Base-by-base conservation (phyloP, 2,797 vertebrate genomes). In the Thamnophis elegans region DNA sequence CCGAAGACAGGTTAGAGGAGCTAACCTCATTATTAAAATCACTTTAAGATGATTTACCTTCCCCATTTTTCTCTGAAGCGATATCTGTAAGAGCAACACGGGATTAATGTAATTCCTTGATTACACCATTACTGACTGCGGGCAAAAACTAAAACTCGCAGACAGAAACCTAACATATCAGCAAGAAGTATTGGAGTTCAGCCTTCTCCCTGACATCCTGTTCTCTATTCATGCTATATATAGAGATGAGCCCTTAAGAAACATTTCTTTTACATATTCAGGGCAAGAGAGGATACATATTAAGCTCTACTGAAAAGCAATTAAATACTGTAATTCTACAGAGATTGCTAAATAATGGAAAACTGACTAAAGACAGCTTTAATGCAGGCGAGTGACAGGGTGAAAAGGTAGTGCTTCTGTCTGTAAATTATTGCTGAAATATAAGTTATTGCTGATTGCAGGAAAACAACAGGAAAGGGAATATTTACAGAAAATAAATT, bases 391-490 rank as follows among this genome's bases (percentile, higher is more conserved):
- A 78, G 47, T 62, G 58, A 87, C 58, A 65, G 26, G 25, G 12
- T 51, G 20, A 88, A 85, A 36, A 4, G 26, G 11, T 53, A 85
- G 3, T 11, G 13, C 56, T 42, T 36, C 56, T 12, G 18, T 6
- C 59, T 47, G 13, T 10, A 59, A 90, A 89, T 68, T 89, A 86
- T 56, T 86, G 60, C 32, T 56, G 73, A 78, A 78, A 78, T 78
- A 78, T 78, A 78, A 78, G 68, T 78, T 78, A 78, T 78, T 22
- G 36, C 36, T 78, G 36, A 78, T 78, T 42, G 14, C 87, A 42
- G 10, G 78, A 92, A 88, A 28, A 59, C 89, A 90, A 36, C 51
- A 62, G 54, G 93, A 91, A 94, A 86, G 16, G 90, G 11, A 0
- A 59, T 51, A 94, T 2, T 78, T 92, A 0, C 53, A 3, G 65